phyloP scores from a whole-genome alignment of 2,113 vertebrate species.

The Odocoileus hemionus region DNA sequence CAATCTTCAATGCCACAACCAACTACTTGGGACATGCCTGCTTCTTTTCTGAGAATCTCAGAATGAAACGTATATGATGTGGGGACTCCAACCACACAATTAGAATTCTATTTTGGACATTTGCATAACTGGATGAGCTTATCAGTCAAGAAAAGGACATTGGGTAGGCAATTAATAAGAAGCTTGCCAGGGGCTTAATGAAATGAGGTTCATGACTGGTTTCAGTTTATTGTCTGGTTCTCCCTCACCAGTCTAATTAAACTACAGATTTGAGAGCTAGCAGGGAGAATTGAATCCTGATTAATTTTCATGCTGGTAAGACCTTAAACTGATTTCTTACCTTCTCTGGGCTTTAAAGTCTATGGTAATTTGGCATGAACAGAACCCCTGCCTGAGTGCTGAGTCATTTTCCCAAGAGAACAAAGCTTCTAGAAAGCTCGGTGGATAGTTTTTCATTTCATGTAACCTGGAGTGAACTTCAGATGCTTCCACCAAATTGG shows the following conservation, averaged over 20 bases:
- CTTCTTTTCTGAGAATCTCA: neutral
- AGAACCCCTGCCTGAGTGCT: neutral
- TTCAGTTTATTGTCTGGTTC: conserved; percentile 15
- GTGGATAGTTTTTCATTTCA: neutral
- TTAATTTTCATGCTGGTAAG: conserved; percentile 34
- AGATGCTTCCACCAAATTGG: neutral
- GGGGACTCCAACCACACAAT: neutral
- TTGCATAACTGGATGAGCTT: neutral
- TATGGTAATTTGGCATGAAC: neutral
- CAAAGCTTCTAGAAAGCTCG: neutral
- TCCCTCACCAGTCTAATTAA: neutral
- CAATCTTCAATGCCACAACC: neutral
- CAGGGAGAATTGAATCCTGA: neutral
- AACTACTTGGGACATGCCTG: neutral
- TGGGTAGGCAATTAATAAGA: neutral
- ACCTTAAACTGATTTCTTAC: conserved; percentile 20
- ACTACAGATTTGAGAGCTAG: neutral
- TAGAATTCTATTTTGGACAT: neutral
- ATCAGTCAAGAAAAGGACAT: neutral
- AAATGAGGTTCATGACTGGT: neutral
- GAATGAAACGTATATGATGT: neutral
- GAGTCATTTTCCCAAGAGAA: neutral
- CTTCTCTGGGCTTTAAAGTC: conserved; percentile 8
- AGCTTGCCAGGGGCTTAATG: neutral
- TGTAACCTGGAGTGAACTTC: neutral